Base-by-base conservation (phyloP, 2,888 invertebrate species). In the Xestoiulus laeticollis region DNA sequence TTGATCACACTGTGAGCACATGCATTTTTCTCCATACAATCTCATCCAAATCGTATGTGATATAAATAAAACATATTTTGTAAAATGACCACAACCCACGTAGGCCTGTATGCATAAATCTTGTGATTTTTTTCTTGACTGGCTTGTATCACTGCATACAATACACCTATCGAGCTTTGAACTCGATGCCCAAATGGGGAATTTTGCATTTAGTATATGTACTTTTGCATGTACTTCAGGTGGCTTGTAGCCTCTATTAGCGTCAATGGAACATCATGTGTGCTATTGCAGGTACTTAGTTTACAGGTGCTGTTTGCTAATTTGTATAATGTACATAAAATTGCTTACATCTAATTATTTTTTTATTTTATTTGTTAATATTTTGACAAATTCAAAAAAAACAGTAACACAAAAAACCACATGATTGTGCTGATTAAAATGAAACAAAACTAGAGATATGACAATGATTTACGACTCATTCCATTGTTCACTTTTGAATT, bases 11-110 rank as follows among this genome's bases (percentile, higher is more conserved):
- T 30, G 30, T 30, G 14, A 78, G 30, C 10, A 78, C 14, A 30
- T 16, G 78, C 22, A 78, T 30, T 78, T 78, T 68, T 68, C 3
- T 3, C 16, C 78, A 30, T 78, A 30, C 14, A 30, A 78, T 30
- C 30, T 30, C 12, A 30, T 30, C 78, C 12, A 78, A 12, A 16
- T 78, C 14, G 78, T 78, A 26, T 26, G 78, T 78, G 78, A 78
- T 26, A 78, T 78, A 30, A 78, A 78, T 78, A 78, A 78, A 78
- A 78, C 78, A 78, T 78, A 59, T 16, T 78, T 78, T 78, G 30
- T 78, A 78, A 78, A 78, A 16, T 78, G 78, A 78, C 30, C 78
- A 30, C 38, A 38, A 6, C 30, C 78, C 26, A 30, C 14, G 14
- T 8, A 1, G 26, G 26, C 19, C 10, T 30, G 30, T 8, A 12